Base-by-base conservation (phyloP, 2,888 invertebrate genomes). In the Thecocarcelia acutangulata region DNA sequence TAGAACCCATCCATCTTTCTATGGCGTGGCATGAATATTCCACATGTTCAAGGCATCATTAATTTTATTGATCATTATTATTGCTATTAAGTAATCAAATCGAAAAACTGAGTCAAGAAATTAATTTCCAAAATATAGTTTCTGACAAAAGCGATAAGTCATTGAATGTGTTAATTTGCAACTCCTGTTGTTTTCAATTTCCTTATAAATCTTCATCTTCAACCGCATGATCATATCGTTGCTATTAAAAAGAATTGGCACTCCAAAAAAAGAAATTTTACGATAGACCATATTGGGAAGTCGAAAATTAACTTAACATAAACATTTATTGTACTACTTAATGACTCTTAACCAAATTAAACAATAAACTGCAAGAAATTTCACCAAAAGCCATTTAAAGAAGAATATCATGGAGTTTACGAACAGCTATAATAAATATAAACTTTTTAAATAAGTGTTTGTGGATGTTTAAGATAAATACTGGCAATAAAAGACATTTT, bases 321-420 rank as follows among this genome's bases (percentile, higher is more conserved):
- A 56, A 56, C 63, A 73, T 63, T 73, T 46, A 46, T 46, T 73
- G 54, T 64, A 46, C 54, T 37, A 21, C 11, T 73, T 56, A 74
- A 74, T 64, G 24, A 17, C 56, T 56, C 64, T 74, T 74, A 13
- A 9, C 56, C 64, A 74, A 74, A 74, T 24, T 48, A 33, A 61
- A 33, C 33, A 44, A 42, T 13, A 11, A 66, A 42, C 8, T 28
- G 28, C 17, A 42, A 21, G n/a, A 19, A 52, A 69, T 24, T 61
- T 69, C 40, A 46, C 17, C 46, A 54, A 76, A 69, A 28, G 19
- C 61, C 13, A 68, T 44, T 52, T 52, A n/a, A 72, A 28, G 40
- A 59, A n/a, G n/a, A n/a, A 56, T 15, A n/a, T 21, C 19, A 12
- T 24, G n/a, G 5, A 56, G 13, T 24, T 59, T 48, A 24, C 42